Evolutionary conservation across 2,113 vertebrate species (phyloP).

Genomic region (Brienomyrus brachyistius): DNA sequence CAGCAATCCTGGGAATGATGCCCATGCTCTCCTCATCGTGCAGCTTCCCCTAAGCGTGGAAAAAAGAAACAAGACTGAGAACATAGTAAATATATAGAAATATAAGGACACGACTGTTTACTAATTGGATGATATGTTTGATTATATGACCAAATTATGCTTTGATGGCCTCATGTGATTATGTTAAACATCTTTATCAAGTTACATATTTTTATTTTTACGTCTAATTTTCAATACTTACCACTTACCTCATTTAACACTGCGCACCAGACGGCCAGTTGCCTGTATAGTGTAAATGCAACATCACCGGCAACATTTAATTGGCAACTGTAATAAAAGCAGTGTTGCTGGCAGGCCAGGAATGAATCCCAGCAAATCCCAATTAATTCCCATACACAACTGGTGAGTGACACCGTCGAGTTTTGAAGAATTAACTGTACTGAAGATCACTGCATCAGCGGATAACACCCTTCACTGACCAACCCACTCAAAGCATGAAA

Average conservation of each 20-base stretch:
- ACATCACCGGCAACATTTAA: neutral
- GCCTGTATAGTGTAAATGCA: neutral
- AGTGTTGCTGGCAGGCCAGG: neutral
- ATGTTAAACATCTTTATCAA: neutral
- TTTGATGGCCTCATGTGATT: neutral
- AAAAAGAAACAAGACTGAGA: neutral
- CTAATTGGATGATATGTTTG: neutral
- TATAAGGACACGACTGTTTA: neutral
- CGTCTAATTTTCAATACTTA: neutral
- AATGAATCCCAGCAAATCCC: neutral
- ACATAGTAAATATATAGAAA: neutral
- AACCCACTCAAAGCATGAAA: neutral
- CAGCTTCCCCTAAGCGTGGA: conserved; percentile 70
- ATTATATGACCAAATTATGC: neutral
- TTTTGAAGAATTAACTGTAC: neutral
- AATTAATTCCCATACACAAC: neutral
- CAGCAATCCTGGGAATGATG: conserved; percentile 86
- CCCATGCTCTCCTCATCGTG: conserved; percentile 89
- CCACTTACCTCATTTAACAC: neutral
- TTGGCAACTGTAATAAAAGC: neutral
- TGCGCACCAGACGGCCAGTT: neutral
- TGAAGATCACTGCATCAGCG: neutral
- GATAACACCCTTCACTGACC: neutral
- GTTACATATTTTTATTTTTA: neutral
- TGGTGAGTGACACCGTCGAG: neutral